A percentile compares a stretch with the other conserved stretches of the same genome.
These are phyloP conservation scores for Xestia ashworthii DNA, from an alignment of 2,888 invertebrate genomes.

Conservation along the genomic window DNA sequence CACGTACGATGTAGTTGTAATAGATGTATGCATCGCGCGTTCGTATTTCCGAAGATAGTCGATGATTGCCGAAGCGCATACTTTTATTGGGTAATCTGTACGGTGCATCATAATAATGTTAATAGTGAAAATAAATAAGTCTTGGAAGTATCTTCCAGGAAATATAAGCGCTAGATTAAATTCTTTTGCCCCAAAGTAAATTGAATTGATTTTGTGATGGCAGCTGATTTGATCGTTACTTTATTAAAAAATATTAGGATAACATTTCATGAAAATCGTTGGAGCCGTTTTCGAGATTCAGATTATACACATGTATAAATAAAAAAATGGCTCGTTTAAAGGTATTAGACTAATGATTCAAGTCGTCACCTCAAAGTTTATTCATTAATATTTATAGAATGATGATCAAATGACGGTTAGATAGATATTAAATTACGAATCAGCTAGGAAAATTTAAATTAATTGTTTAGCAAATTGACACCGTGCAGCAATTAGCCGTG, in stretches of 20 bases:
- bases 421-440: constrained; percentile 13
- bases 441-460: not conserved
- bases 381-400: constrained; percentile 5
- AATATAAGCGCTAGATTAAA: not conserved
- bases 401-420: constrained; percentile 12
- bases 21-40: not conserved
- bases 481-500: not conserved
- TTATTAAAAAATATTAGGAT: not conserved
- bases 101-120: not conserved
- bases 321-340: no score
- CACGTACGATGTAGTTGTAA: not conserved
- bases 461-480: not conserved
- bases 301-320: no score
- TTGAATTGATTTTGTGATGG: not conserved
- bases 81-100: not conserved
- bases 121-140: not conserved
- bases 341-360: not conserved
- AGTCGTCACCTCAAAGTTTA: constrained; percentile 18
- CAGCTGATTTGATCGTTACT: not conserved
- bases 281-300: no score
- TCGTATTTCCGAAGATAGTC: not conserved
- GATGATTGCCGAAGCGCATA: not conserved
- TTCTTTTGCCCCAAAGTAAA: constrained; percentile 26
- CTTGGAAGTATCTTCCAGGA: not conserved
- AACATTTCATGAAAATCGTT: no score